These are phyloP conservation scores for Hylomyscus alleni DNA, from an alignment of 2,797 vertebrate genomes.

Conservation along the genomic window DNA sequence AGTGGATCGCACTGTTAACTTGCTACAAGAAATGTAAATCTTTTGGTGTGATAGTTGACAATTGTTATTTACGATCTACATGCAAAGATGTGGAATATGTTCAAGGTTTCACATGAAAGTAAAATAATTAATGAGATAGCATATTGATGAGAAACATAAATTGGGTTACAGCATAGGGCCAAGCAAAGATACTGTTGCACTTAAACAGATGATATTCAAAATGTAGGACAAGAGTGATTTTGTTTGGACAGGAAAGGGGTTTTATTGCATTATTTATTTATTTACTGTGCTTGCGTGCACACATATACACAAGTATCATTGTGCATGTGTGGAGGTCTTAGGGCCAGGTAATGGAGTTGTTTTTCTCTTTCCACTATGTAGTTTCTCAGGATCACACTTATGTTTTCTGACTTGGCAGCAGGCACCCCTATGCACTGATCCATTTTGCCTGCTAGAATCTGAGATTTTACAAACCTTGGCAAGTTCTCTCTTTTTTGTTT, in stretches of 20 bases:
- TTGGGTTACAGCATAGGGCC: not conserved
- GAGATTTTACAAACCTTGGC: not conserved
- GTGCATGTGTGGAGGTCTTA: not conserved
- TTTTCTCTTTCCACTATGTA: not conserved
- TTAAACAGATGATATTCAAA: not conserved
- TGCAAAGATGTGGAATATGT: slow-evolving; percentile 16
- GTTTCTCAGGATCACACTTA: not conserved
- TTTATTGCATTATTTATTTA: not conserved
- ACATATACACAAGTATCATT: not conserved
- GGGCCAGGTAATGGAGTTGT: not conserved
- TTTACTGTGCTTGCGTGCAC: no score
- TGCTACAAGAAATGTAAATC: not conserved
- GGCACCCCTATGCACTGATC: not conserved
- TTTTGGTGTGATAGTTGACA: slow-evolving; percentile 38
- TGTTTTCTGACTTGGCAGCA: not conserved
- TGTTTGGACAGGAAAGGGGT: slow-evolving; percentile 14
- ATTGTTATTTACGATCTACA: slow-evolving; percentile 3
- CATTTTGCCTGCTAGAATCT: not conserved
- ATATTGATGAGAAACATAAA: slow-evolving; percentile 31
- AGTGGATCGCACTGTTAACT: not conserved
- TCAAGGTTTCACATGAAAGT: slow-evolving; percentile 10
- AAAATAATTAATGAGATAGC: slow-evolving; percentile 61
- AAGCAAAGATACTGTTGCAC: not conserved
- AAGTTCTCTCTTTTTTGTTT: not conserved
- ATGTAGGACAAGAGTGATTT: not conserved